phyloP scores from a whole-genome alignment of 2,888 invertebrate genomes.

The Laspeyria flexula region DNA sequence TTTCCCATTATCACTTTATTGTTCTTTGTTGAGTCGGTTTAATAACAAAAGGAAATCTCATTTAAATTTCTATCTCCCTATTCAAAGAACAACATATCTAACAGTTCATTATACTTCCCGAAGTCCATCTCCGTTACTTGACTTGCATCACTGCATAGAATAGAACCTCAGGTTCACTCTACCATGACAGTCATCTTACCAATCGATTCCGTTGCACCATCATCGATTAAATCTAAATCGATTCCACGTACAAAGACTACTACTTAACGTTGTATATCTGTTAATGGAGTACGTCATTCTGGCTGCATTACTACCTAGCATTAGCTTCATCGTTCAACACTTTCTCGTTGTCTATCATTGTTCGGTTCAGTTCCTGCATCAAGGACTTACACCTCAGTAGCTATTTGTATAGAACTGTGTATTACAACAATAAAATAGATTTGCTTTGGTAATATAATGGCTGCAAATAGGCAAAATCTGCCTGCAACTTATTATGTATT shows the following conservation, averaged over 20 bases:
- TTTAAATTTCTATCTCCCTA: neutral
- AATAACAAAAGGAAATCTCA: neutral
- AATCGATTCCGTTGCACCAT: conserved; percentile 42
- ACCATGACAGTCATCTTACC: conserved; percentile 35
- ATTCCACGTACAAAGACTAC: conserved; percentile 45
- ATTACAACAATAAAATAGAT: neutral
- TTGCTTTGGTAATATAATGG: too few species aligned
- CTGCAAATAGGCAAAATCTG: too few species aligned
- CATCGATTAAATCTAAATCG: conserved; percentile 50
- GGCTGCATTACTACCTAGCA: conserved; percentile 50
- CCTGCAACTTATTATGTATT: too few species aligned
- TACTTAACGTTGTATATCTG: conserved; percentile 54
- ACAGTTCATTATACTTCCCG: conserved; percentile 4
- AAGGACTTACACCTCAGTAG: conserved; percentile 41
- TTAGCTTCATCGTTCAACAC: conserved; percentile 45
- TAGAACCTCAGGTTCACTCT: conserved; percentile 9
- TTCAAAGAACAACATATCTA: neutral
- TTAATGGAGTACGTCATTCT: conserved; percentile 53
- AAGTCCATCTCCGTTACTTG: conserved; percentile 1
- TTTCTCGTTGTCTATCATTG: conserved; percentile 56
- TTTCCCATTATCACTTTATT: too few species aligned
- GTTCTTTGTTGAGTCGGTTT: too few species aligned
- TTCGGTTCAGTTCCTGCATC: conserved; percentile 53
- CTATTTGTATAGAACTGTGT: conserved; percentile 15
- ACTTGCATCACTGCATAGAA: conserved; percentile 4